Percentiles rank a stretch among this genome's conserved stretches.
Conservation (phyloP, 2,797 vertebrate genomes). For the Varecia variegata region DNA sequence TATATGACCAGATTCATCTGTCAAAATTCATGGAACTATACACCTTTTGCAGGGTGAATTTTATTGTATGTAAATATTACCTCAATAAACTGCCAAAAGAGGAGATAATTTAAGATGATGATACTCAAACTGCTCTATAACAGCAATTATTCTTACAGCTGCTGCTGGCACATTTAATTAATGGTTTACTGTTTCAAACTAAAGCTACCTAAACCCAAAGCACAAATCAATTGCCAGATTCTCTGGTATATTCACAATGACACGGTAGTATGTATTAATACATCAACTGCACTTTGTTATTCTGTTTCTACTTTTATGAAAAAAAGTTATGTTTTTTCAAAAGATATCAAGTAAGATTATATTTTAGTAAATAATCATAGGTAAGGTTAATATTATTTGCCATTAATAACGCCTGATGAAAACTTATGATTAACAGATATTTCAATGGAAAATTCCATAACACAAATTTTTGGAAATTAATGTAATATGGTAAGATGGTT, state of each 20-base stretch:
- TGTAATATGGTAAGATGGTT: not conserved
- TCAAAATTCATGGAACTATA: conserved; percentile 29
- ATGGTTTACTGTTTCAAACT: not conserved
- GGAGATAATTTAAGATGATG: not conserved
- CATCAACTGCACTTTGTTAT: not conserved
- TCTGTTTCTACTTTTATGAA: not conserved
- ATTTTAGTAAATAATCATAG: conserved; percentile 4
- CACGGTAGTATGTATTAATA: not conserved
- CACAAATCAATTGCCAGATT: not conserved
- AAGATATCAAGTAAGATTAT: not conserved
- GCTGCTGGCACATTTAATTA: not conserved
- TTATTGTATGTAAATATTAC: conserved; percentile 2
- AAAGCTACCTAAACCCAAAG: not conserved
- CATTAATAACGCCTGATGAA: conserved; percentile 13
- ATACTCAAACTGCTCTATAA: conserved; percentile 22
- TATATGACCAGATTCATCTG: not conserved
- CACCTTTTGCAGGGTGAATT: not conserved
- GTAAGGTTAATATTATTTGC: not conserved
- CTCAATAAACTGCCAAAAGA: conserved; percentile 20
- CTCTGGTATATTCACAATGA: not conserved
- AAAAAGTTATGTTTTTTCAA: not conserved
- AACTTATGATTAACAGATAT: conserved; percentile 20
- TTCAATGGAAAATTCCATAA: conserved; percentile 30
- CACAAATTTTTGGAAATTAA: not conserved
- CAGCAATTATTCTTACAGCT: not conserved